Evolutionary conservation across 1,140 invertebrate genomes (phyloP), one percentile per base, ranked within the genome.

Genomic region (Acarapis woodi): DNA sequence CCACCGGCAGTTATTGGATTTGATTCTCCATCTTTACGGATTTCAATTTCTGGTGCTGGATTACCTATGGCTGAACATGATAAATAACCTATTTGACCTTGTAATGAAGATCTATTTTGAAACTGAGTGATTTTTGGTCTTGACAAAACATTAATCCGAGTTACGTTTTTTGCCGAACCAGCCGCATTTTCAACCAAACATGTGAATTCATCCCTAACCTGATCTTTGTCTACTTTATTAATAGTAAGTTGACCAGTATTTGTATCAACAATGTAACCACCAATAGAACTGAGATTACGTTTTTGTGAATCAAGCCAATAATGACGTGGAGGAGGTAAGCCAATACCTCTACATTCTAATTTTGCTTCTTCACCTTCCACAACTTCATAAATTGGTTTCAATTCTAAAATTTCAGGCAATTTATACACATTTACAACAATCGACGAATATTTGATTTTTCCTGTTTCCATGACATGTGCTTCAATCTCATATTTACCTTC

Each of bases 101-200:
- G 59, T 1, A 67, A 59, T 1, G 66, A 60, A 1, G 73, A 75
- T 0, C 66, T 60, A 50, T 85, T 82, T 16, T 64, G 52, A 35
- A 78, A 62, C 47, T 76, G 67, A 47, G 67, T 70, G 46, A 85
- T 68, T 48, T 68, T 67, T 0, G 78, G 77, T 47, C 71, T 73
- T 0, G 29, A 35, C 36, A 30, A 10, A 38, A 55, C 53, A 12
- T 37, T 39, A 8, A 80, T 60, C 42, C 62, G 61, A 31, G 68
- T 63, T 22, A 57, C 43, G 12, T 40, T 44, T 5, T 42, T 39
- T 23, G 62, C 68, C 19, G 60, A 55, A 1, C 76, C 80, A 8
- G 77, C 82, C 12, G 61, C 58, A 51, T 87, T 90, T 30, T 61
- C 63, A 0, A 80, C 82, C 20, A 65, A 64, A 50, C 83, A 90